Base-by-base conservation (phyloP, 2,113 vertebrate species). In the Caranx ignobilis region DNA sequence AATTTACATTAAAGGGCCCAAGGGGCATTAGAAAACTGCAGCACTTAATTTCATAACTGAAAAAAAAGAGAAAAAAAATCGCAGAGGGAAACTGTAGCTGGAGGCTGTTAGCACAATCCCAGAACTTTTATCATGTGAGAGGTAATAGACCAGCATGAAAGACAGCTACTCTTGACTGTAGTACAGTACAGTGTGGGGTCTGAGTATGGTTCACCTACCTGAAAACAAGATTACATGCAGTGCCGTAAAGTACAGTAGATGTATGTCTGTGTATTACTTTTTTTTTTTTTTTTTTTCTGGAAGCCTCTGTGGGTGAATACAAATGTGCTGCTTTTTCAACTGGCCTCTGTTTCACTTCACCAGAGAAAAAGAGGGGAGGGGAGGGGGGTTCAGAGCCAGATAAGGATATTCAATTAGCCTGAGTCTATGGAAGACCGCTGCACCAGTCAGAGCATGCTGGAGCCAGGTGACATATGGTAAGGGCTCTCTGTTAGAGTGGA, bases 401-500 rank as follows among this genome's bases (percentile, higher is more conserved):
- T 92, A 92, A 91, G 89, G 79, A 88, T 87, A 90, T 90, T 94
- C 89, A 93, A 87, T 89, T 92, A 92, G 86, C 70, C 47, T 10
- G 57, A 75, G 83, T 88, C 70, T 60, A 45, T 70, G 59, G 62
- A 52, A 74, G 77, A 60, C 52, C 12, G 48, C 71, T 71, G 79
- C 75, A 74, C 3, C 73, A 77, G 85, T 78, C 81, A 5, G 21
- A 79, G 75, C 71, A 60, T 3, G 73, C 69, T 13, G 65, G 32
- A 73, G 73, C 84, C 5, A 19, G 71, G 39, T 83, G 79, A 88
- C 87, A 83, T 75, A 81, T 77, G 79, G 77, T 73, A 48, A 82
- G 71, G 85, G 79, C 71, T 87, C 60, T 81, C 85, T 82, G 63
- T 66, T 64, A 34, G 71, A 77, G 60, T 57, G 74, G 60, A 79